Evolutionary conservation across 2,113 vertebrate genomes (phyloP).

Genomic region (Synchiropus splendidus): DNA sequence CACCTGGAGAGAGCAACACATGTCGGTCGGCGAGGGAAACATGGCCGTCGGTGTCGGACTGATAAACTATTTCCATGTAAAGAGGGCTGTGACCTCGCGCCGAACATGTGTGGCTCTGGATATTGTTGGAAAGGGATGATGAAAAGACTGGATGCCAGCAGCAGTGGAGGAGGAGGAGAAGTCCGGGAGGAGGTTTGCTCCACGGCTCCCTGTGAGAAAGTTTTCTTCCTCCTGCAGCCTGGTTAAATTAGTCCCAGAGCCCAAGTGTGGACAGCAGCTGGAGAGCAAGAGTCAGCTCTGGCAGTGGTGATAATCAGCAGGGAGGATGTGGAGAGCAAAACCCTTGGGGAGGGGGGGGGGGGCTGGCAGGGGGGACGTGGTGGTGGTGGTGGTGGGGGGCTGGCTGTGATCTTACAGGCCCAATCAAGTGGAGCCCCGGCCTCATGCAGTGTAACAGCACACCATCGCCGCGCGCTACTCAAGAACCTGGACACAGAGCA

Average conservation of each 20-base stretch:
- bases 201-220: conserved; percentile 46
- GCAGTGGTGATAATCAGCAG: conserved; percentile 65
- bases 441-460: conserved; percentile 63
- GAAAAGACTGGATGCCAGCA: conserved; percentile 8
- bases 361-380: conserved; percentile 9
- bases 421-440: conserved; percentile 68
- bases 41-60: conserved; percentile 19
- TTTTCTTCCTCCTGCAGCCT: conserved; percentile 50
- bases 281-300: conserved; percentile 62
- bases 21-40: conserved; percentile 5
- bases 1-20: conserved; percentile 53
- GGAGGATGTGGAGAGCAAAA: conserved; percentile 65
- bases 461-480: conserved; percentile 48
- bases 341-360: conserved; percentile 46
- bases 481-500: conserved; percentile 67
- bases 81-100: conserved; percentile 21
- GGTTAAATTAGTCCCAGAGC: conserved; percentile 63
- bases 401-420: conserved; percentile 61
- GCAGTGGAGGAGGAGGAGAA: conserved; percentile 14
- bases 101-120: conserved; percentile 35
- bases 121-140: conserved; percentile 30
- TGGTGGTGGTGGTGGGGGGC: conserved; percentile 13
- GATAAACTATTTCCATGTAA: conserved; percentile 31
- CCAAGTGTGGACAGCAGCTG: conserved; percentile 65
- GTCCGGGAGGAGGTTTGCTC: conserved; percentile 9